Percentiles rank a stretch among this genome's conserved stretches.
phyloP scores from a whole-genome alignment of 2,797 vertebrate species.

The Diplodus sargus region DNA sequence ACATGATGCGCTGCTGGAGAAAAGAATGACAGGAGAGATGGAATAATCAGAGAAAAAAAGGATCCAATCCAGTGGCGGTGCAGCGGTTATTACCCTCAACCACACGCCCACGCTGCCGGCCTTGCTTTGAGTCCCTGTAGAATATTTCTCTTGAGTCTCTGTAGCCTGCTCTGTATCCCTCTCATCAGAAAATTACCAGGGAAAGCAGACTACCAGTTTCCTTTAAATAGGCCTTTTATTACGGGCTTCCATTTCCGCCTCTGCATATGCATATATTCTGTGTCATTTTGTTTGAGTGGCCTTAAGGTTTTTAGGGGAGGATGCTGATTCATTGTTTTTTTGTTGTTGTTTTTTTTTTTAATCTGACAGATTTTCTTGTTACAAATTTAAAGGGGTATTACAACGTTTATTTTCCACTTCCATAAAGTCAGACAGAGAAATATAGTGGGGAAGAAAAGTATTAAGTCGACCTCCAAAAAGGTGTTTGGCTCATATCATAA shows the following conservation, averaged over 20 bases:
- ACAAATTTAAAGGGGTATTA: not conserved
- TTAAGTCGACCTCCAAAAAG: not conserved
- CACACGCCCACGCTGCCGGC: constrained; percentile 10
- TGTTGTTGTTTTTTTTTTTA: not conserved
- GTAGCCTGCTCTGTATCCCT: constrained; percentile 14
- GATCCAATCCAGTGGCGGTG: not conserved
- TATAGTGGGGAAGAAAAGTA: too few species aligned
- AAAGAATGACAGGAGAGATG: constrained; percentile 29
- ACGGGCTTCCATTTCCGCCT: not conserved
- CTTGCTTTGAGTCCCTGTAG: constrained; percentile 37
- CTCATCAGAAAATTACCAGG: constrained; percentile 29
- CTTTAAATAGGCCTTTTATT: constrained; percentile 18
- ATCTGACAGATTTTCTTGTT: not conserved
- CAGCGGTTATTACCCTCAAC: constrained; percentile 5
- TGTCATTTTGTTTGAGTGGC: not conserved
- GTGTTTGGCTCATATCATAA: too few species aligned
- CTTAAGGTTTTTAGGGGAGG: not conserved
- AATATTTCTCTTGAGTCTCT: constrained; percentile 22
- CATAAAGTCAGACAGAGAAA: not conserved
- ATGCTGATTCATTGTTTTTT: not conserved
- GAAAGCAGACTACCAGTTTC: constrained; percentile 28
- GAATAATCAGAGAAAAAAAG: constrained; percentile 17
- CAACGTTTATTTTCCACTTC: not conserved
- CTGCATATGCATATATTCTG: not conserved
- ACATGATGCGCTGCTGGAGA: constrained; percentile 88